Evolutionary conservation across 2,113 vertebrate genomes (phyloP).

Genomic region (Lontra canadensis): DNA sequence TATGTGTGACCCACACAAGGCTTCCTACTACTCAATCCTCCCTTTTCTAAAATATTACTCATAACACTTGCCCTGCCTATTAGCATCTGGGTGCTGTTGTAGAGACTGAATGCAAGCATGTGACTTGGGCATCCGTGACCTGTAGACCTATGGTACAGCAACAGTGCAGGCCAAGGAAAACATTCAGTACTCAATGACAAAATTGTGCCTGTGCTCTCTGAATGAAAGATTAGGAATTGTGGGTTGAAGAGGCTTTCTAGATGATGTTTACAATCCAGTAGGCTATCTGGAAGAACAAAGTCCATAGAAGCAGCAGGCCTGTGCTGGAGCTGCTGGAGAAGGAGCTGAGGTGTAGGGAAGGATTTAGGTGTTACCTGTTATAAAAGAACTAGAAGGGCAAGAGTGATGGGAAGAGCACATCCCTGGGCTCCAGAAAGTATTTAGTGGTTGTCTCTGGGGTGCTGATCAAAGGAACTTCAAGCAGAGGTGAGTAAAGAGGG

Average conservation of each 20-base stretch:
- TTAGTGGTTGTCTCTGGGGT: background rate
- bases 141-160: background rate
- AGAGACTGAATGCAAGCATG: background rate
- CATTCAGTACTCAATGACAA: background rate
- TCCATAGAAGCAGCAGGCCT: background rate
- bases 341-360: background rate
- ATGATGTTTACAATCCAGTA: background rate
- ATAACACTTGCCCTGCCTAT: background rate
- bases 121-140: background rate
- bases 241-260: background rate
- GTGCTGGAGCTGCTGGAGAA: background rate
- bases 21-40: background rate
- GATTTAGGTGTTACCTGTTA: background rate
- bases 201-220: background rate
- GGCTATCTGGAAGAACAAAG: background rate
- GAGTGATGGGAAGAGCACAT: background rate
- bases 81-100: background rate
- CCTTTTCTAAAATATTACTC: background rate
- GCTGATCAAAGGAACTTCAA: background rate
- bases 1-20: rapidly evolving
- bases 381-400: background rate
- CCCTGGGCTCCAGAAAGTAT: background rate
- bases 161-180: background rate
- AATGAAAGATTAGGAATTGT: background rate
- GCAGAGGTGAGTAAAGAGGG: background rate